phyloP scores from a whole-genome alignment of 2,888 invertebrate genomes.

The Eueremaeus valkanovi region DNA sequence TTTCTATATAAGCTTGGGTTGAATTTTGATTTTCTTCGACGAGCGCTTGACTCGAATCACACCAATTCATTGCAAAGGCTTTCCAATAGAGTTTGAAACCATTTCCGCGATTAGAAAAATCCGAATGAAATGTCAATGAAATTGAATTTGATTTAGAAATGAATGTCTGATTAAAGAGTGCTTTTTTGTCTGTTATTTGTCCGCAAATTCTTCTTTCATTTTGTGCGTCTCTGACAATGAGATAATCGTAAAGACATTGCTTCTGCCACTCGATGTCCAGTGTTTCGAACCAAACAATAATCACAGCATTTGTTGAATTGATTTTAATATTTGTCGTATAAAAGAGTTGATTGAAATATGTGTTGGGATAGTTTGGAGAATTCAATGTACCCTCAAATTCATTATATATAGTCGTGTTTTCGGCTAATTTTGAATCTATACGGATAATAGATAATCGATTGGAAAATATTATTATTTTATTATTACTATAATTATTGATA shows the following conservation, averaged over 20 bases:
- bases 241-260: conserved; percentile 73
- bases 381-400: conserved; percentile 61
- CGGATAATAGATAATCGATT: neutral
- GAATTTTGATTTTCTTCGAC: neutral
- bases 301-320: conserved; percentile 62
- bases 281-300: conserved; percentile 59
- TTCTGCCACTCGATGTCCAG: conserved; percentile 70
- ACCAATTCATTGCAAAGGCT: conserved; percentile 35
- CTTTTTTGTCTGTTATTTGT: conserved; percentile 53
- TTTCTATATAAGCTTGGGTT: conserved; percentile 49
- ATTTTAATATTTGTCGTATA: conserved; percentile 64
- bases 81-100: conserved; percentile 38
- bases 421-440: conserved; percentile 15
- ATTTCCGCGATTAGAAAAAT: conserved; percentile 35
- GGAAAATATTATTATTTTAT: too few relatives aligned
- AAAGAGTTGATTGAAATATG: conserved; percentile 68
- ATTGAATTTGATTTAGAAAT: conserved; percentile 18
- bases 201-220: conserved; percentile 57
- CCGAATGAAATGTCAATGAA: conserved; percentile 30
- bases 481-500: conserved; percentile 10
- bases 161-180: conserved; percentile 34
- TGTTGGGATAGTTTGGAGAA: conserved; percentile 66
- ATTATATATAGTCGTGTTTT: conserved; percentile 44
- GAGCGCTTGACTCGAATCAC: neutral
- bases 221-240: conserved; percentile 58